phyloP scores from a whole-genome alignment of 2,113 vertebrate species.

The Donacobius atricapilla region DNA sequence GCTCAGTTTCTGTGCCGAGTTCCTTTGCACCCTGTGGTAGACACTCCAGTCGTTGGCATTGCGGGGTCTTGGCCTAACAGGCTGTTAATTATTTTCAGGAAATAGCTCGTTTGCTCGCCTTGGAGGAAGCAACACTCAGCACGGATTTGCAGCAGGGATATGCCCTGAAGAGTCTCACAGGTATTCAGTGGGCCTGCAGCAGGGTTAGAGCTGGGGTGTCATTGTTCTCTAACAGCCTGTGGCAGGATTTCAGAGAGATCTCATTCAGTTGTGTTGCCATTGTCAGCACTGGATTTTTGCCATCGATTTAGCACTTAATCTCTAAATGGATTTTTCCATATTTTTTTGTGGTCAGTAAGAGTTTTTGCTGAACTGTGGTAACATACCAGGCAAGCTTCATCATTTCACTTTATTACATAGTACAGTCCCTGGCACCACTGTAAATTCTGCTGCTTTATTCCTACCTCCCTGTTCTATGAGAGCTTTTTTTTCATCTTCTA shows the following conservation, averaged over 20 bases:
- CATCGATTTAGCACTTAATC: background rate
- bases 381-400: background rate
- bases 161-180: constrained; percentile 96
- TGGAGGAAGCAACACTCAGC: constrained; percentile 95
- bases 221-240: background rate
- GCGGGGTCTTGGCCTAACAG: background rate
- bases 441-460: background rate
- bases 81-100: constrained; percentile 75
- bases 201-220: background rate
- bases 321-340: background rate
- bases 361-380: background rate
- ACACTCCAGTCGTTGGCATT: background rate
- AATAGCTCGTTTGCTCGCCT: constrained; percentile 92
- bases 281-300: background rate
- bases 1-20: background rate
- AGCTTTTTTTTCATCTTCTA: background rate
- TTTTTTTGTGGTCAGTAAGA: background rate
- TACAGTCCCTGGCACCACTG: background rate
- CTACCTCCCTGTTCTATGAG: background rate
- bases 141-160: constrained; percentile 98
- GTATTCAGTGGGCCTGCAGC: constrained; percentile 60
- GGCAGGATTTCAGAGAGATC: background rate
- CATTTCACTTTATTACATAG: background rate
- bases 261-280: background rate
- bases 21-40: background rate